phyloP scores from a whole-genome alignment of 1,140 invertebrate species.

The Nixonia krombeini region DNA sequence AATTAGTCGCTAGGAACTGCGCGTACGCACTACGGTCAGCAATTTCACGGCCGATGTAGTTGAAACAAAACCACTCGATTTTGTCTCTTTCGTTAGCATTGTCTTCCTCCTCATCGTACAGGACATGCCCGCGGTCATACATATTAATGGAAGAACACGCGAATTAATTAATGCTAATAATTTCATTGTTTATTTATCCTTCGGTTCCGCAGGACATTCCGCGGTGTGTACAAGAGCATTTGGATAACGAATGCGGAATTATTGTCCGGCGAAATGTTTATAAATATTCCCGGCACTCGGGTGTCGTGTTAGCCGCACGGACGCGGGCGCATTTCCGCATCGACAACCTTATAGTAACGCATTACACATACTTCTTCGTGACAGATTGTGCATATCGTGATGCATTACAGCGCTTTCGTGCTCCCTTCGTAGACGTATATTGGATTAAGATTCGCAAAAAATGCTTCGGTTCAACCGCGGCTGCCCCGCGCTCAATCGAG shows the following conservation, averaged over 20 bases:
- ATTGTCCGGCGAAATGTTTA: too few relatives aligned
- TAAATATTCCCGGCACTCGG: too few relatives aligned
- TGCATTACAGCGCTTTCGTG: slow-evolving; percentile 8
- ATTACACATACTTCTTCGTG: slow-evolving; percentile 1
- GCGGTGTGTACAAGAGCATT: too few relatives aligned
- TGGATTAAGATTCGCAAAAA: slow-evolving; percentile 12
- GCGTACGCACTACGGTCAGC: neutral
- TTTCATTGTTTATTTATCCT: too few relatives aligned
- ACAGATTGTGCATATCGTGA: slow-evolving; percentile 4
- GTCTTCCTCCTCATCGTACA: too few relatives aligned
- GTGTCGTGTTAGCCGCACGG: neutral
- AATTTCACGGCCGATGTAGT: neutral
- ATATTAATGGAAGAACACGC: too few relatives aligned
- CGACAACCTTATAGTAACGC: neutral
- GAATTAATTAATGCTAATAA: too few relatives aligned
- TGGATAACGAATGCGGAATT: too few relatives aligned
- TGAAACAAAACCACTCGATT: neutral
- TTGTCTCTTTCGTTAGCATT: neutral
- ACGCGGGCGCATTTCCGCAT: neutral
- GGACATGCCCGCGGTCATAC: too few relatives aligned
- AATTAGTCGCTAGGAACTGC: slow-evolving; percentile 2
- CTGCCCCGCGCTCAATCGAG: neutral
- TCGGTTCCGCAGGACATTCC: too few relatives aligned
- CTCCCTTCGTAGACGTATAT: slow-evolving; percentile 5
- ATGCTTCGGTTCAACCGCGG: slow-evolving; percentile 6